These are phyloP conservation scores for Holocentrus rufus DNA, from an alignment of 2,797 vertebrate genomes.

Conservation along the genomic window DNA sequence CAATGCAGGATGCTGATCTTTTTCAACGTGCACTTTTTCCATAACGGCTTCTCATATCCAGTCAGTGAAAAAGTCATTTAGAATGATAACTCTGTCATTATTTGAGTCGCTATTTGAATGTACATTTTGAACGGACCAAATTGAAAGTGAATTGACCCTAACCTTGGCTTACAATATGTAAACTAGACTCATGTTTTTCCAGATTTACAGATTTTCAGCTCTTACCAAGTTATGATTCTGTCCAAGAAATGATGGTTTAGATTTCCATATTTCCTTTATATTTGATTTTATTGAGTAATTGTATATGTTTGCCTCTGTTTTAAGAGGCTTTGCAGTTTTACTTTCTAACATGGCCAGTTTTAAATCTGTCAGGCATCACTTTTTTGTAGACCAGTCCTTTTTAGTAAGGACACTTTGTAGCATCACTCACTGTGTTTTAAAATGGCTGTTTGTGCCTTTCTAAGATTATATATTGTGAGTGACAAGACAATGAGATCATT, in stretches of 20 bases:
- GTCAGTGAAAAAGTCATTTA: neutral
- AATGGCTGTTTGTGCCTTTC: slow-evolving; percentile 22
- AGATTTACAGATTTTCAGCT: slow-evolving; percentile 15
- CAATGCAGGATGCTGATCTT: neutral
- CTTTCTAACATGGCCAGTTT: slow-evolving; percentile 27
- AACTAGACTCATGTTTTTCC: slow-evolving; percentile 8
- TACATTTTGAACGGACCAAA: slow-evolving; percentile 29
- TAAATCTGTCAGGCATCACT: slow-evolving; percentile 19
- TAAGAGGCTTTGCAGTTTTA: slow-evolving; percentile 66
- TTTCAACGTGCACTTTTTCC: neutral
- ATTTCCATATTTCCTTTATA: slow-evolving; percentile 29
- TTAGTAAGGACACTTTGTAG: slow-evolving; percentile 14
- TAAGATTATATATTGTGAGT: slow-evolving; percentile 27
- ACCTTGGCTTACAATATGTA: neutral
- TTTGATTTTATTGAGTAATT: slow-evolving; percentile 40
- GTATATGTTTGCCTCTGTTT: slow-evolving; percentile 74
- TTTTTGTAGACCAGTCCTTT: slow-evolving; percentile 29
- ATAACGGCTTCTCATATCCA: neutral
- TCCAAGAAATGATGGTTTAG: slow-evolving; percentile 17
- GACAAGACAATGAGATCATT: slow-evolving; percentile 23
- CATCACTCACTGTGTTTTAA: slow-evolving; percentile 20
- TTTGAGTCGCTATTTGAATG: slow-evolving; percentile 41
- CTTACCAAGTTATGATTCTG: slow-evolving; percentile 32
- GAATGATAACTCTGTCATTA: neutral
- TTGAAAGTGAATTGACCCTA: slow-evolving; percentile 1